Conservation (phyloP, 2,113 vertebrate species). For the Caretta caretta region DNA sequence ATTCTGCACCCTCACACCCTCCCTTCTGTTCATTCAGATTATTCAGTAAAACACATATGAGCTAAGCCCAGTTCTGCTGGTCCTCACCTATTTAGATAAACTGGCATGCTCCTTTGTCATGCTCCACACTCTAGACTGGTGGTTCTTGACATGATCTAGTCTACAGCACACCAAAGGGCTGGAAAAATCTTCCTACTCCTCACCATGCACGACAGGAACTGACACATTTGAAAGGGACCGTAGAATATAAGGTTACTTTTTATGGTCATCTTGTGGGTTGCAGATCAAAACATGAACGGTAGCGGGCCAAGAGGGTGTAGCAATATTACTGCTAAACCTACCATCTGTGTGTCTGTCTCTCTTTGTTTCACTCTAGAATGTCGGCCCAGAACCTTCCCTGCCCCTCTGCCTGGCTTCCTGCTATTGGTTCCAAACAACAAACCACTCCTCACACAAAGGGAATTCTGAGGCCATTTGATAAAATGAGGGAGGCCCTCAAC, state of each 20-base stretch:
- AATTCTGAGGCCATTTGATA: slow-evolving; percentile 73
- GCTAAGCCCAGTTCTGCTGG: not conserved
- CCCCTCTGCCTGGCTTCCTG: slow-evolving; percentile 38
- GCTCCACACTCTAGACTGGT: not conserved
- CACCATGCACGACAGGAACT: not conserved
- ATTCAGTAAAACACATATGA: not conserved
- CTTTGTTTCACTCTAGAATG: not conserved
- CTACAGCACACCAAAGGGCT: not conserved
- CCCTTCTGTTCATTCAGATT: not conserved
- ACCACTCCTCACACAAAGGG: slow-evolving; percentile 65
- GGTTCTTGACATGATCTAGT: not conserved
- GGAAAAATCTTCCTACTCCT: not conserved
- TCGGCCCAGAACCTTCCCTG: not conserved
- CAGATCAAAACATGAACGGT: not conserved
- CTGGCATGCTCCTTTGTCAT: not conserved
- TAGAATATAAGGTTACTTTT: not conserved
- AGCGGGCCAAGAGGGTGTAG: not conserved
- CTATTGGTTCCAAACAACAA: slow-evolving; percentile 8
- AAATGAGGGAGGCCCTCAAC: slow-evolving; percentile 75
- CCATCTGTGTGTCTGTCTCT: not conserved
- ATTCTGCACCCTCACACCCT: not conserved
- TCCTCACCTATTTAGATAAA: not conserved
- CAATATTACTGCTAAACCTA: not conserved
- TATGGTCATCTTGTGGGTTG: not conserved
- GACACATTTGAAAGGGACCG: not conserved